phyloP scores from a whole-genome alignment of 2,888 invertebrate species.

The Cerastis leucographa region DNA sequence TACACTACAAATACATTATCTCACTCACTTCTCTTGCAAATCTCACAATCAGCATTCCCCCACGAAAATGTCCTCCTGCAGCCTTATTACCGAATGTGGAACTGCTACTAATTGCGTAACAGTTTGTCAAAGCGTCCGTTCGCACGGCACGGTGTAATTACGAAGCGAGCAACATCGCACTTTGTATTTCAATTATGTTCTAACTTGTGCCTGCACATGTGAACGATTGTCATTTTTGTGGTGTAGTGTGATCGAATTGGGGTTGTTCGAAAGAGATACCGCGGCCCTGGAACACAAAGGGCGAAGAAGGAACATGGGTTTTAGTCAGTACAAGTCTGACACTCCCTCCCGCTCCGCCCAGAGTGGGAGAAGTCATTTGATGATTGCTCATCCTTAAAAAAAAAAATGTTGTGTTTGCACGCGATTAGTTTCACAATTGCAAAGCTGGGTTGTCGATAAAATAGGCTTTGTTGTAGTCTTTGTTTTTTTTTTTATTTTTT shows the following conservation, averaged over 20 bases:
- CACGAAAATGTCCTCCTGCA: slow-evolving; percentile 51
- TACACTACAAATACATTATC: neutral
- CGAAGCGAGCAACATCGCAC: slow-evolving; percentile 67
- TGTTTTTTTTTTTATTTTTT: no score
- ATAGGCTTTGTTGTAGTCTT: no score
- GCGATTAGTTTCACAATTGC: no score
- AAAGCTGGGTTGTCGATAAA: no score
- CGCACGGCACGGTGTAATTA: slow-evolving; percentile 71
- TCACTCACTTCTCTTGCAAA: slow-evolving; percentile 3
- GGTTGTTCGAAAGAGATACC: no score
- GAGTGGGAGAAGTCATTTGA: no score
- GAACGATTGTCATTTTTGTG: slow-evolving; percentile 55
- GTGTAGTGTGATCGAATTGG: neutral
- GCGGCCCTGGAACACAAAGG: no score
- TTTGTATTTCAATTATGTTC: slow-evolving; percentile 74
- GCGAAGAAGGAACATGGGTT: no score
- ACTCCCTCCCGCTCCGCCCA: no score
- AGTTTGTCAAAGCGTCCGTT: slow-evolving; percentile 77
- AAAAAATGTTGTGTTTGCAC: no score
- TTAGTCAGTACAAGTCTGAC: no score
- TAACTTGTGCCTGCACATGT: slow-evolving; percentile 27
- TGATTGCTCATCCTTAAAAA: no score
- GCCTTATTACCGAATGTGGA: slow-evolving; percentile 74
- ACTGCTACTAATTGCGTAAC: slow-evolving; percentile 75
- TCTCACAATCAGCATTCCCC: slow-evolving; percentile 32